Evolutionary conservation across 2,888 invertebrate genomes (phyloP).

Genomic region (Microplitis manilae): DNA sequence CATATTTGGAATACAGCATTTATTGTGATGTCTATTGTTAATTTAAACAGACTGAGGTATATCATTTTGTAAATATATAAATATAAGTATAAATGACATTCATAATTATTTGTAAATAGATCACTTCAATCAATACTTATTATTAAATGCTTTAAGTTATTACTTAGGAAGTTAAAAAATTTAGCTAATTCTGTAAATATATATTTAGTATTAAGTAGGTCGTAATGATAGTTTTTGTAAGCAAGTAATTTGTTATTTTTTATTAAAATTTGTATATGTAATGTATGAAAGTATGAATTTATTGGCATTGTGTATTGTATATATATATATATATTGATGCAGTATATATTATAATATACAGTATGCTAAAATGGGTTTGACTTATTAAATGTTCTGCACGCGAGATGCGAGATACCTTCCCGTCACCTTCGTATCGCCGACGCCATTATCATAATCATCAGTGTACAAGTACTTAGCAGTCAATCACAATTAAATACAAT

Average conservation of each 20-base stretch:
- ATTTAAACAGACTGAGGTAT: slow-evolving; percentile 40
- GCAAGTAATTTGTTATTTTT: background rate
- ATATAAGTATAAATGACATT: slow-evolving; percentile 55
- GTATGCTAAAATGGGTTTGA: background rate
- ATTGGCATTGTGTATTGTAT: slow-evolving; percentile 23
- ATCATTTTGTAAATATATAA: slow-evolving; percentile 53
- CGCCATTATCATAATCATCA: slow-evolving; percentile 60
- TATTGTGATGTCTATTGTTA: too few species aligned
- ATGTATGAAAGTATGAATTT: background rate
- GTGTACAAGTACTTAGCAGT: slow-evolving; percentile 67
- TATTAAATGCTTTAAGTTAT: background rate
- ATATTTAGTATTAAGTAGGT: background rate
- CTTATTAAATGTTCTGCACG: background rate
- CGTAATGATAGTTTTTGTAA: slow-evolving; percentile 1
- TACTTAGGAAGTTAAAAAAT: background rate
- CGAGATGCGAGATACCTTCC: background rate
- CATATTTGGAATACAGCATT: too few species aligned
- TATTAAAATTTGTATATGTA: slow-evolving; percentile 21
- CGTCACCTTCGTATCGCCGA: background rate
- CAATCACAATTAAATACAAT: slow-evolving; percentile 71
- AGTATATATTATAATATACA: slow-evolving; percentile 49
- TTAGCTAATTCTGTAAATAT: slow-evolving; percentile 32
- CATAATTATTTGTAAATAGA: slow-evolving; percentile 32
- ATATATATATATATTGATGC: slow-evolving; percentile 15
- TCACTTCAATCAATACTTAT: background rate